Base-by-base conservation (phyloP, 2,113 vertebrate species). In the Dicentrarchus labrax region DNA sequence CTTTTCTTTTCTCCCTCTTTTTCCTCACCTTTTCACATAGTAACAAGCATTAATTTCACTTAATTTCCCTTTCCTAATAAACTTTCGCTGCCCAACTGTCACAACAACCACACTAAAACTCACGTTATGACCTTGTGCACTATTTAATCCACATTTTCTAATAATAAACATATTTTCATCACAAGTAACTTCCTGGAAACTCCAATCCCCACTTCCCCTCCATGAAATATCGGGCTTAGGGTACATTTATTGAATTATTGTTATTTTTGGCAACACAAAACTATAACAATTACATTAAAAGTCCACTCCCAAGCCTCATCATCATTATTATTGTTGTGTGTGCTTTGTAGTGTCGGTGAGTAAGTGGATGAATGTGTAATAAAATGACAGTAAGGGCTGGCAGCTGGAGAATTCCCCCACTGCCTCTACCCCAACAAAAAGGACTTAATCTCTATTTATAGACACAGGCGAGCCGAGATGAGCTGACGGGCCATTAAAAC, bases 391-490 rank as follows among this genome's bases (percentile, higher is more conserved):
- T 45, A 8, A 43, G 12, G 17, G 56, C 56, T 13, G 47, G 59
- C 53, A 19, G 54, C 24, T 30, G 62, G 60, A 66, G 60, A 57
- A 57, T 48, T 41, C 21, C 45, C 38, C 2, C 21, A 4, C 71
- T 43, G 61, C 69, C 48, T 62, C 41, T 24, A 8, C 70, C 36
- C 60, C 41, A 59, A 67, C 36, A 68, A 74, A 76, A 77, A 39
- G 22, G 76, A 68, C 48, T 75, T 62, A 57, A 56, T 67, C 79
- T 76, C 87, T 91, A 88, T 89, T 85, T 91, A 89, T 92, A 90
- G 90, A 66, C 16, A 30, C 51, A 57, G 30, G 53, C 38, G 60
- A 66, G 64, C 41, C 51, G 38, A 67, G 64, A 48, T n/a, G 65
- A 69, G 30, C 80, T 45, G 80, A 53, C 76, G 8, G 75, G 17